Evolutionary conservation across 2,797 vertebrate species (phyloP), one percentile per base, ranked within the genome.

Genomic region (Semaprochilodus insignis): DNA sequence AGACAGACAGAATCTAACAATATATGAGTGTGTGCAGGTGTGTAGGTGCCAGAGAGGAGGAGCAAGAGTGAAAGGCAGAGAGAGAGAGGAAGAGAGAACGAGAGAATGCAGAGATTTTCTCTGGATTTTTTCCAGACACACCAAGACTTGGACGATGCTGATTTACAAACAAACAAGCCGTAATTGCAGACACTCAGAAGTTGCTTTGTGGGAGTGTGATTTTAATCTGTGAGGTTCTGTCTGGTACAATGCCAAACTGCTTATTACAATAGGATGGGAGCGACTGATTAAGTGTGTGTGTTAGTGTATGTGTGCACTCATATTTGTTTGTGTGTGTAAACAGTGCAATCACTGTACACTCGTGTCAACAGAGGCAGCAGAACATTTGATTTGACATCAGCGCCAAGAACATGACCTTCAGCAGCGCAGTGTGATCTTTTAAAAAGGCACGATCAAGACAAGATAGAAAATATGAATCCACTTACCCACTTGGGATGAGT

Each of bases 401-500:
- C 21, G 55, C 51, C 55, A 69, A 57, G 72, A 72, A 55, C 55
- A 36, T 70, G 57, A 80, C 81, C 82, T 63, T 80, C 81, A 79
- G 13, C 48, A 81, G 73, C 52, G 66, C 55, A 79, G 62, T 36
- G 81, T 70, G 60, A 70, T 74, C 54, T 65, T 77, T 52, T 51
- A 82, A 72, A 31, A 77, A 57, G 57, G 40, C 27, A 16, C 52
- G 44, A 36, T 69, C 17, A 57, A 84, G 62, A 63, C 66, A 85
- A 21, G 77, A 36, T 72, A 54, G 40, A 85, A 78, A 60, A 7
- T 67, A 67, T 27, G 23, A 63, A 55, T 10, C 2, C n/a, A 94
- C 94, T 95, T 91, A 95, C 94, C 94, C 52, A 85, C 89, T 89
- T 89, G 92, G 74, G 94, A 93, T 89, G 92, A 91, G 85, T 95